Conservation (phyloP, 2,888 invertebrate genomes). For the Leucania comma region DNA sequence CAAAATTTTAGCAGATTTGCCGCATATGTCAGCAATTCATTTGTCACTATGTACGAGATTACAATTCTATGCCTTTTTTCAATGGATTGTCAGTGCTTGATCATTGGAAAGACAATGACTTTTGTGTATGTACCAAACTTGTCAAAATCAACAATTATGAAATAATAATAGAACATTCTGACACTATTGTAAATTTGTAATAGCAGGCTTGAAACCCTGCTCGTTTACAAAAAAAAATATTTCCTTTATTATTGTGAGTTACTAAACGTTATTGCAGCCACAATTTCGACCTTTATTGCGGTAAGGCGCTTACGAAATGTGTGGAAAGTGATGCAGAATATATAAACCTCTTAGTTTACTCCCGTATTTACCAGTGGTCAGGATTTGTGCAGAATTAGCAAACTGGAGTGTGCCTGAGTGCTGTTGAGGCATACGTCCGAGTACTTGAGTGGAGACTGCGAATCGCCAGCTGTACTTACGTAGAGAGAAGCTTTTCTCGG, state of each 20-base stretch:
- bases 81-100: too few relatives aligned
- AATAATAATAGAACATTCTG: too few relatives aligned
- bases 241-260: neutral
- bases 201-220: too few relatives aligned
- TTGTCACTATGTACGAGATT: too few relatives aligned
- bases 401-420: conserved; percentile 22
- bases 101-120: too few relatives aligned
- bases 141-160: too few relatives aligned
- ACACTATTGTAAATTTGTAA: too few relatives aligned
- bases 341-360: conserved; percentile 21
- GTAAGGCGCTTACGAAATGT: neutral
- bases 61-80: too few relatives aligned
- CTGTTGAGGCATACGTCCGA: conserved; percentile 24
- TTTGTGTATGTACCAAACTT: too few relatives aligned
- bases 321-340: neutral
- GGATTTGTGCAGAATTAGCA: conserved; percentile 33
- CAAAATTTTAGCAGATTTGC: too few relatives aligned
- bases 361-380: conserved; percentile 16
- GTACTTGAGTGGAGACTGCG: conserved; percentile 19
- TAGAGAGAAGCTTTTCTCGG: neutral
- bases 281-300: neutral
- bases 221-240: neutral
- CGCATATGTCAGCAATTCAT: too few relatives aligned
- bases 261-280: neutral
- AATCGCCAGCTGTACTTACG: conserved; percentile 9